Conservation (phyloP, 1,140 invertebrate species). For the Drosophila pallidifrons region DNA sequence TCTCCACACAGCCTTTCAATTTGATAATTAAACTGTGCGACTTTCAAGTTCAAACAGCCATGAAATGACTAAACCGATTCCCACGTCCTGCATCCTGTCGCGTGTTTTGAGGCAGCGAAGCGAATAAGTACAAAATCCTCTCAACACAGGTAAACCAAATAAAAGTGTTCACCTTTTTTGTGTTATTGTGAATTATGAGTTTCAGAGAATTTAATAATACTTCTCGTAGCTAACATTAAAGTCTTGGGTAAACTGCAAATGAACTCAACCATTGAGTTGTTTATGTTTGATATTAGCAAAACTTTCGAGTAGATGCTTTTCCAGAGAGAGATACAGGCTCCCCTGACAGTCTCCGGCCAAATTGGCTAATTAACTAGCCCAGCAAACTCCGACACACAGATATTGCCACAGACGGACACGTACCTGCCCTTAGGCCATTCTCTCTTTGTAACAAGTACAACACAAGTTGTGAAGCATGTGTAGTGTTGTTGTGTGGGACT, state of each 20-base stretch:
- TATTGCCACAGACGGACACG: constrained; percentile 9
- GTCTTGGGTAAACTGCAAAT: constrained; percentile 34
- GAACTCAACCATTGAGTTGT: constrained; percentile 47
- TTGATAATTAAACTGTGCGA: constrained; percentile 70
- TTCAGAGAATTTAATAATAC: constrained; percentile 12
- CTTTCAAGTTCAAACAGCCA: constrained; percentile 69
- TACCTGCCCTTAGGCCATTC: constrained; percentile 46
- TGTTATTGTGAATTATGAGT: background rate
- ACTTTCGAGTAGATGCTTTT: constrained; percentile 25
- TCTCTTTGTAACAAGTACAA: constrained; percentile 42
- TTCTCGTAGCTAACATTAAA: constrained; percentile 36
- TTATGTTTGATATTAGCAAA: constrained; percentile 67
- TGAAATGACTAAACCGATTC: constrained; percentile 56
- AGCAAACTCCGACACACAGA: constrained; percentile 32
- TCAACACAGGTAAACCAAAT: constrained; percentile 10
- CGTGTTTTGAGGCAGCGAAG: constrained; percentile 21
- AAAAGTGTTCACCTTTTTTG: background rate
- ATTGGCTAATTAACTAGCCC: constrained; percentile 75
- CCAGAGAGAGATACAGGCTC: constrained; percentile 12
- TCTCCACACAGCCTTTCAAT: constrained; percentile 58
- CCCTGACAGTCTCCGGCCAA: constrained; percentile 45
- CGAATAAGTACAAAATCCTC: constrained; percentile 45
- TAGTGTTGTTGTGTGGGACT: constrained; percentile 5
- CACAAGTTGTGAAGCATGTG: constrained; percentile 12
- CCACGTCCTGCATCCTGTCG: constrained; percentile 44